Evolutionary conservation across 2,113 vertebrate species (phyloP).

Genomic region (Ornithorhynchus anatinus): DNA sequence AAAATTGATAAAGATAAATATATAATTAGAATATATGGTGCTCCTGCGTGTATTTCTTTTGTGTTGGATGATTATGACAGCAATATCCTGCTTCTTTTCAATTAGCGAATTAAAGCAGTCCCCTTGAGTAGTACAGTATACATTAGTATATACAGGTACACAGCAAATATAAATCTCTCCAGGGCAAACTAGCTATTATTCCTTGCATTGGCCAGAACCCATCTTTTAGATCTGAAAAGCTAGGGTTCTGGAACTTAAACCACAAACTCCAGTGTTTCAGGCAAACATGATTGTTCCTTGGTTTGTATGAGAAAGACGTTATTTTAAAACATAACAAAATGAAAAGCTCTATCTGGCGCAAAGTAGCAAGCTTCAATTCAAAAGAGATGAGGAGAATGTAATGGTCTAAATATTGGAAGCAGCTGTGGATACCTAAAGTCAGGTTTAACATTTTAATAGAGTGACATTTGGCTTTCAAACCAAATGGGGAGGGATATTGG

Average conservation of each 20-base stretch:
- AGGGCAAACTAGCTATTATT: too few species aligned
- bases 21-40: too few species aligned
- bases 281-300: constrained; percentile 11
- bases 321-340: constrained; percentile 42
- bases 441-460: constrained; percentile 69
- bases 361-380: constrained; percentile 51
- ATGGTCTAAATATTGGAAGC: constrained; percentile 70
- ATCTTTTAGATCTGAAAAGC: background rate
- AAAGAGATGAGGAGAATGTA: constrained; percentile 64
- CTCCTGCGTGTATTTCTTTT: too few species aligned
- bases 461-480: constrained; percentile 58
- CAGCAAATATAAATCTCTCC: too few species aligned
- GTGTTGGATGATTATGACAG: too few species aligned
- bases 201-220: background rate
- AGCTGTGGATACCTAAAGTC: constrained; percentile 74
- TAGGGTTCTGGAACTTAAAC: background rate
- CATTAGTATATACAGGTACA: too few species aligned
- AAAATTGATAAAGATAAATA: too few species aligned
- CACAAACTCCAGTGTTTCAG: constrained; percentile 21
- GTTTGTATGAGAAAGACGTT: constrained; percentile 38
- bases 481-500: constrained; percentile 24
- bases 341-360: constrained; percentile 37
- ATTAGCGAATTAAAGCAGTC: too few species aligned
- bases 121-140: too few species aligned
- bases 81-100: too few species aligned